These are phyloP conservation scores for Ciconia boyciana DNA, from an alignment of 2,113 vertebrate species.

Conservation along the genomic window DNA sequence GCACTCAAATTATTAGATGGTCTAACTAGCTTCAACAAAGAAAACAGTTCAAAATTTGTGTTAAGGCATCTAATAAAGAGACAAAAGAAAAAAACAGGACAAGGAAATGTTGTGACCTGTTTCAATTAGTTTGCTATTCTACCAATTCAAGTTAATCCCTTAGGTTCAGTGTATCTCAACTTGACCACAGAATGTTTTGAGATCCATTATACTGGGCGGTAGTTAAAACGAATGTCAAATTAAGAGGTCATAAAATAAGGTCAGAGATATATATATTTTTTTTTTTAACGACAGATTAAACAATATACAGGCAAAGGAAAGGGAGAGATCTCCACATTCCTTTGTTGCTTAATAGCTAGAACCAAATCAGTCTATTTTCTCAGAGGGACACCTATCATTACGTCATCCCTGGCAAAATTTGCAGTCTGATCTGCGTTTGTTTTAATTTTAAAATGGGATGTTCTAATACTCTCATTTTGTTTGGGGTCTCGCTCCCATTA, in stretches of 20 bases:
- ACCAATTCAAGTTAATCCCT: neutral
- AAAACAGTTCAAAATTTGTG: neutral
- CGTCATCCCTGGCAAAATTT: neutral
- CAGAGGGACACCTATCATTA: neutral
- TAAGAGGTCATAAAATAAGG: neutral
- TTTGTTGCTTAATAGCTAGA: neutral
- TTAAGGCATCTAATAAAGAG: neutral
- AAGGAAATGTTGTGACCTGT: neutral
- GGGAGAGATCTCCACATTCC: neutral
- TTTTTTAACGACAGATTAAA: neutral
- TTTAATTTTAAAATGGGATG: neutral
- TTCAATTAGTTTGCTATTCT: neutral
- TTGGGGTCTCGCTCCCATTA: neutral
- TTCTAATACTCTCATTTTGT: neutral
- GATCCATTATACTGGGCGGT: neutral
- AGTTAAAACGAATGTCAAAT: neutral
- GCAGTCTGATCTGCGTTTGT: neutral
- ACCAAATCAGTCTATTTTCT: neutral
- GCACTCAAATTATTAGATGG: neutral
- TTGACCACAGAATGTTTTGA: neutral
- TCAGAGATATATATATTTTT: neutral
- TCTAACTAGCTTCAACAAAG: neutral
- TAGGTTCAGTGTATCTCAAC: neutral
- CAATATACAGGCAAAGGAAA: neutral
- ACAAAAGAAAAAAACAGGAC: neutral